phyloP scores from a whole-genome alignment of 1,140 invertebrate species.

The Euschistus heros region DNA sequence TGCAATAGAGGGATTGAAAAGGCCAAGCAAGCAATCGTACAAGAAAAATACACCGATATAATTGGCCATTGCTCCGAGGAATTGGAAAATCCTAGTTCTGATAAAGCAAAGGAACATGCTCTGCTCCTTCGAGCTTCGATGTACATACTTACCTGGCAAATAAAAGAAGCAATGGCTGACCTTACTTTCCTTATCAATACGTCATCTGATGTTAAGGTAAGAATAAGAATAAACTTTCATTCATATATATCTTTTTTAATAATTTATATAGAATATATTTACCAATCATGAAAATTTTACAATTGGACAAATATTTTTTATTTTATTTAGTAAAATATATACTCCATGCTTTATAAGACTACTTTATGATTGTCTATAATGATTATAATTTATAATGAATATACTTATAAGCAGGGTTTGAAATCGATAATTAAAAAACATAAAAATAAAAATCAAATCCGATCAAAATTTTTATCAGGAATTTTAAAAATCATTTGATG shows the following conservation, averaged over 20 bases:
- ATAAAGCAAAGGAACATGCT: conserved; percentile 41
- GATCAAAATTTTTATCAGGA: no score
- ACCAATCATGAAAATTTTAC: no score
- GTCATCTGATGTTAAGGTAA: conserved; percentile 42
- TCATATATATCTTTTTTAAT: conserved; percentile 4
- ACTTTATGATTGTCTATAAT: no score
- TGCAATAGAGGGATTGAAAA: conserved; percentile 45
- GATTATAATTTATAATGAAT: no score
- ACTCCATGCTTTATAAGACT: no score
- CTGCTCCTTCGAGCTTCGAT: conserved; percentile 72
- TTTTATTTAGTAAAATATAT: no score
- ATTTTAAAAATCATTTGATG: no score
- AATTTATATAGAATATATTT: no score
- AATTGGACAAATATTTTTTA: no score
- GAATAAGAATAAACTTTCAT: background rate
- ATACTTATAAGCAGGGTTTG: no score
- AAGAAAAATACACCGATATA: conserved; percentile 64
- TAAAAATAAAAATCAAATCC: no score
- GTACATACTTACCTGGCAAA: conserved; percentile 60
- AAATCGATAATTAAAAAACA: no score
- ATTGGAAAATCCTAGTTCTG: conserved; percentile 47
- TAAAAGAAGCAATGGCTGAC: conserved; percentile 58
- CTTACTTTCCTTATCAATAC: conserved; percentile 48
- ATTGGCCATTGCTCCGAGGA: conserved; percentile 70
- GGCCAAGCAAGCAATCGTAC: conserved; percentile 53